A percentile compares a stretch with the other conserved stretches of the same genome.
These are phyloP conservation scores for Heliocidaris tuberculata DNA, from an alignment of 35 echinoderm and acorn worm species.

Conservation along the genomic window DNA sequence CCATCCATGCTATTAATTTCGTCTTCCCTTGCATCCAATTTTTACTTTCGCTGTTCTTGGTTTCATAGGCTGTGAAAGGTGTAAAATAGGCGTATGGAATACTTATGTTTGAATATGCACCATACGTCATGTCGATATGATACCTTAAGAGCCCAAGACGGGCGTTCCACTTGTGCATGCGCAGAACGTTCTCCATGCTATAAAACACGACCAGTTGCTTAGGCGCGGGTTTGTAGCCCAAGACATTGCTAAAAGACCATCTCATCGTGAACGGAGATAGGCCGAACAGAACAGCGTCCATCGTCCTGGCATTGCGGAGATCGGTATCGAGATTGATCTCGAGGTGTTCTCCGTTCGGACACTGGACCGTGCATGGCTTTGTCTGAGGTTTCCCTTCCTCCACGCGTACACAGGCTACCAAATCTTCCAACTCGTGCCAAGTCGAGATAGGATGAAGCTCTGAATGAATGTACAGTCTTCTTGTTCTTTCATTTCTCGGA, in stretches of 20 bases:
- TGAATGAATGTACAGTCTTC: slow-evolving; percentile 58
- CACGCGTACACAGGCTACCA: slow-evolving; percentile 45
- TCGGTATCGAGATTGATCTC: slow-evolving; percentile 42
- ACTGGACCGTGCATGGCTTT: slow-evolving; percentile 54
- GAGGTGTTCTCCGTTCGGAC: slow-evolving; percentile 27
- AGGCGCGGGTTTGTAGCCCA: slow-evolving; percentile 40
- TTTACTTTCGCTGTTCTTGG: background rate
- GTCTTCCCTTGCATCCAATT: slow-evolving; percentile 53
- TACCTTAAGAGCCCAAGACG: slow-evolving; percentile 35
- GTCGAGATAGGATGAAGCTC: slow-evolving; percentile 52
- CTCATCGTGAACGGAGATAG: slow-evolving; percentile 65
- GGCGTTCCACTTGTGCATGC: slow-evolving; percentile 68
- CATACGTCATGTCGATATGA: slow-evolving; percentile 80
- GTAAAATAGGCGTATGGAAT: slow-evolving; percentile 67
- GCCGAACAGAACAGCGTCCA: slow-evolving; percentile 72
- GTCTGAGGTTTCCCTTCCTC: slow-evolving; percentile 10
- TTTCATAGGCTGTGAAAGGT: background rate
- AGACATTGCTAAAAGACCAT: slow-evolving; percentile 3
- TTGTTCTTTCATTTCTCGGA: background rate
- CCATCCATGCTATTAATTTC: slow-evolving; percentile 80
- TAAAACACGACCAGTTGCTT: slow-evolving; percentile 66
- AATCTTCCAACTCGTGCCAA: slow-evolving; percentile 62
- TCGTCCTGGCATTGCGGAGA: slow-evolving; percentile 14
- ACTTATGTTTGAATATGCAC: slow-evolving; percentile 52
- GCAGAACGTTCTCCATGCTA: slow-evolving; percentile 68